These are phyloP conservation scores for Chelmon rostratus DNA, from an alignment of 2,797 vertebrate species.

Conservation along the genomic window DNA sequence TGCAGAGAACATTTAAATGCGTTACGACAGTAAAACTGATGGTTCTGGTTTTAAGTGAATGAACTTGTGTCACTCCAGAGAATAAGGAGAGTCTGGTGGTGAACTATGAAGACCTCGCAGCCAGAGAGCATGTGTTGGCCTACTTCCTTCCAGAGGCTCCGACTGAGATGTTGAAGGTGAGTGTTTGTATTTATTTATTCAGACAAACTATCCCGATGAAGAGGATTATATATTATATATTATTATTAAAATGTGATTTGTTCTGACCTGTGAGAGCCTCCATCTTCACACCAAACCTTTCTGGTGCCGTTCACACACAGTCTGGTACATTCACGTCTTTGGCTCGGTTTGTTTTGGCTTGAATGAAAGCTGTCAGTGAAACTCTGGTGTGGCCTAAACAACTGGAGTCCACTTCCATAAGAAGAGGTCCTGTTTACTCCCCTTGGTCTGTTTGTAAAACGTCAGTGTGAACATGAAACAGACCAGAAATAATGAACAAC, in stretches of 20 bases:
- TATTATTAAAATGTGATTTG: neutral
- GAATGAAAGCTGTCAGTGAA: too few species aligned
- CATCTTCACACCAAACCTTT: neutral
- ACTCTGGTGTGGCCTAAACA: too few species aligned
- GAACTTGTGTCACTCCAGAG: conserved; percentile 79
- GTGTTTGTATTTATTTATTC: neutral
- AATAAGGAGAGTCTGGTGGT: conserved; percentile 97
- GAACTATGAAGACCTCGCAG: conserved; percentile 96
- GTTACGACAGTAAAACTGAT: too few species aligned
- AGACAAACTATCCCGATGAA: neutral
- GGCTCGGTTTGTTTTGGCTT: neutral
- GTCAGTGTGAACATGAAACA: too few species aligned
- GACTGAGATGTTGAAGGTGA: conserved; percentile 93
- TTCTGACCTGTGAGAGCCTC: neutral
- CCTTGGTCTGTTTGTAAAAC: too few species aligned
- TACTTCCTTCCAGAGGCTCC: conserved; percentile 98
- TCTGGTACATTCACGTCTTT: neutral
- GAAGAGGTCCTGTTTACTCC: neutral
- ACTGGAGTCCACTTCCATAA: neutral
- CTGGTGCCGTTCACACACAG: neutral
- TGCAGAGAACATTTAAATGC: neutral
- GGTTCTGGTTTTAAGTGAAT: neutral
- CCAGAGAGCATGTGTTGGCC: conserved; percentile 95
- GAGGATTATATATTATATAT: neutral
- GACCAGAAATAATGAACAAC: neutral